A percentile compares a stretch with the other conserved stretches of the same genome.
Evolutionary conservation across 2,797 vertebrate genomes (phyloP).

Genomic region (Atherinosoma microstoma): DNA sequence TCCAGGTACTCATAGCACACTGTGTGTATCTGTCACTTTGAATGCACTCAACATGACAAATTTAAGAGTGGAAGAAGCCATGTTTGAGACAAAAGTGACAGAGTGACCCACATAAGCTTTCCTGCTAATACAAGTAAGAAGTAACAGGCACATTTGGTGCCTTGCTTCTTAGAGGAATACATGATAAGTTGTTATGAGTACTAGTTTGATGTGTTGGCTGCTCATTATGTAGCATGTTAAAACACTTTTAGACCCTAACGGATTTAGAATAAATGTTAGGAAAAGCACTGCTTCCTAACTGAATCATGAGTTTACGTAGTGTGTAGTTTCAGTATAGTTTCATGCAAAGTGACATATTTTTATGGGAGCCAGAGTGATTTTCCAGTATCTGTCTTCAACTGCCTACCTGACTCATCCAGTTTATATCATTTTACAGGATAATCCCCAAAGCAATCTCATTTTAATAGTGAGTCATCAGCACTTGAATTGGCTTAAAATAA

Average conservation of each 20-base stretch:
- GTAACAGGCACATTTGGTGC: not conserved
- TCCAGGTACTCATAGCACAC: not conserved
- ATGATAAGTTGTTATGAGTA: not conserved
- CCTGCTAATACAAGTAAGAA: not conserved
- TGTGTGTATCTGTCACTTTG: not conserved
- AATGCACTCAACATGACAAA: not conserved
- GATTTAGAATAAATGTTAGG: not conserved
- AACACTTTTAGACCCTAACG: not conserved
- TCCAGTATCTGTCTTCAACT: constrained; percentile 32
- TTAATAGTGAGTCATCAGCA: constrained; percentile 24
- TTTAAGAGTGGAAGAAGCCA: too few relatives aligned
- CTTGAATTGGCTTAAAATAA: constrained; percentile 35
- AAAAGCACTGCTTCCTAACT: not conserved
- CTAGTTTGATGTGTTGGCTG: not conserved
- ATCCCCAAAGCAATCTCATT: constrained; percentile 51
- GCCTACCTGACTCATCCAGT: constrained; percentile 40
- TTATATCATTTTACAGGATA: constrained; percentile 49
- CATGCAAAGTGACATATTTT: not conserved
- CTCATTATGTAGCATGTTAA: not conserved
- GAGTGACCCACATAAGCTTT: not conserved
- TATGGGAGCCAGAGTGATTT: not conserved
- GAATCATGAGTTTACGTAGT: not conserved
- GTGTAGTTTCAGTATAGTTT: not conserved
- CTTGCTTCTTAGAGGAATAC: not conserved
- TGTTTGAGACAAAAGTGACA: not conserved